Evolutionary conservation across 2,113 vertebrate species (phyloP).

Genomic region (Grallaria varia): DNA sequence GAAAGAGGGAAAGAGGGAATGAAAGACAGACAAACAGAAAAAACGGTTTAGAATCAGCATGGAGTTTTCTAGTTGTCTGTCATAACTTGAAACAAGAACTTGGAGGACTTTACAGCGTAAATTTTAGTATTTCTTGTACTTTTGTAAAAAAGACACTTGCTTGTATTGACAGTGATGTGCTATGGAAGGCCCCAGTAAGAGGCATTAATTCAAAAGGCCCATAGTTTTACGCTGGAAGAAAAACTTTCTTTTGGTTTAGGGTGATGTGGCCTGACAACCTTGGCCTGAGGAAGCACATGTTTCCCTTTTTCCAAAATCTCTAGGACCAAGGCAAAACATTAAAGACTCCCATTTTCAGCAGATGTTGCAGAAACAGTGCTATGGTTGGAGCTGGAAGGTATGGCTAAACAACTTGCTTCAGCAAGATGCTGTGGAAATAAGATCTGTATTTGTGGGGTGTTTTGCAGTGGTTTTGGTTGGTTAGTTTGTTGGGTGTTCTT

Average conservation of each 20-base stretch:
- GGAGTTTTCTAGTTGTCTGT: background rate
- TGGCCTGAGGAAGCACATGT: background rate
- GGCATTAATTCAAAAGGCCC: background rate
- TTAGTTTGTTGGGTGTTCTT: background rate
- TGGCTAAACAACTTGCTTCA: background rate
- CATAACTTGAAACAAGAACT: background rate
- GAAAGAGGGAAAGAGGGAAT: background rate
- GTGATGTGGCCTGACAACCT: background rate
- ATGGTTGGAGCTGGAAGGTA: too few species aligned
- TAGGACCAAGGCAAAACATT: background rate
- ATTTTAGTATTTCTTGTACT: background rate
- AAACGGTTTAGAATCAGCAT: background rate
- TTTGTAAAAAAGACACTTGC: background rate
- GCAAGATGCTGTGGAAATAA: background rate
- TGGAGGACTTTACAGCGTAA: background rate
- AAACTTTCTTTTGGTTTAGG: background rate
- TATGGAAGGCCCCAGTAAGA: background rate
- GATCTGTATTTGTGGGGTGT: background rate
- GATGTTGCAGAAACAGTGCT: background rate
- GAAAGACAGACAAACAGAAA: background rate
- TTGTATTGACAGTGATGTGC: background rate
- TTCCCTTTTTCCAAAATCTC: background rate
- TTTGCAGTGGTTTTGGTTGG: background rate
- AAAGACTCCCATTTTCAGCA: background rate
- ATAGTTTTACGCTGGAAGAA: background rate